Evolutionary conservation across 2,113 vertebrate species (phyloP), one percentile per base, ranked within the genome.

Genomic region (Gorsachius goisagi): DNA sequence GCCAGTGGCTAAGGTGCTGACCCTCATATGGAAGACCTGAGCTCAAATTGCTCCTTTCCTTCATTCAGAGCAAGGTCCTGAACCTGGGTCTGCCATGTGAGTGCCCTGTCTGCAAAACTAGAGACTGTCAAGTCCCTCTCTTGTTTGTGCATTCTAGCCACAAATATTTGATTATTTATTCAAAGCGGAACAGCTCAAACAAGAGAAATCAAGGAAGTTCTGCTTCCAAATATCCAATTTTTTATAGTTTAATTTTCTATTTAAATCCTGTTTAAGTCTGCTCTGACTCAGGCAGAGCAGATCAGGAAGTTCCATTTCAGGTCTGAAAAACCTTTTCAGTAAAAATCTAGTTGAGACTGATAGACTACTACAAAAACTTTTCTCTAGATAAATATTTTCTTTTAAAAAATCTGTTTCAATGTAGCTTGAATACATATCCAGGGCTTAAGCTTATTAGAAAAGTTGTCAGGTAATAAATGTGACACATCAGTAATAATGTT

Each of bases 1-100:
- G 64, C 89, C 35, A 56, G 69, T 75, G 91, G 93, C 76, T 94
- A 68, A 87, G 88, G 69, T 87, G 56, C 66, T 95, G 89, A 87
- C 77, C 59, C 26, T 84, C 44, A 18, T 23, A 35, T 75, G 26
- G 44, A 92, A 72, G 35, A 20, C 39, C 44, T 53, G 35, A 84
- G 44, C 50, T 91, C 68, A 89, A 63, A 95, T 92, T 87, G 55
- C 68, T 92, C 45, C 45, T 92, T 94, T 95, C 89, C 60, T 91
- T 89, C 52, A 63, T 21, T 90, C 41, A 71, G 59, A 90, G 50
- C 67, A 83, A 88, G 75, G 89, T 92, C 96, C 93, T 96, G 88
- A 96, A 88, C 88, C 56, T 67, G 20, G 22, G 15, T 92, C 76
- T 90, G n/a, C 69, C 58, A 52, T 50, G 13, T 77, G 26, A 94